Percentiles rank a stretch among this genome's conserved stretches.
These are phyloP conservation scores for Lichenostomus cassidix DNA, from an alignment of 2,113 vertebrate genomes.

Conservation along the genomic window DNA sequence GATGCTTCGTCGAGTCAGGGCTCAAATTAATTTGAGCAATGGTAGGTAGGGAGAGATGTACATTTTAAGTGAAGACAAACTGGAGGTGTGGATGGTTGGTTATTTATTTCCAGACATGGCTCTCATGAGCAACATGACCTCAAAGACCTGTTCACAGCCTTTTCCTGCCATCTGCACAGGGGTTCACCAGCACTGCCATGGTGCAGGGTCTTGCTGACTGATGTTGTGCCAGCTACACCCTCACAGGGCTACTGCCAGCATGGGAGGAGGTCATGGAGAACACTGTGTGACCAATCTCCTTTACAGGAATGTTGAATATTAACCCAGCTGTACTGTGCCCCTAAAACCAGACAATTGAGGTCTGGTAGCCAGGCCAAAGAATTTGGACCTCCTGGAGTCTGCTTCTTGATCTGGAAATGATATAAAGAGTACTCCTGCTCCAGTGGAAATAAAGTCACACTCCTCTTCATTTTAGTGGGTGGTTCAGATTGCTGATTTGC, in stretches of 20 bases:
- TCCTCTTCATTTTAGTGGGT: neutral
- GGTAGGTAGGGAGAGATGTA: neutral
- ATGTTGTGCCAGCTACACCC: neutral
- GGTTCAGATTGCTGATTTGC: neutral
- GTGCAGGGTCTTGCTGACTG: neutral
- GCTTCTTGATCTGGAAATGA: neutral
- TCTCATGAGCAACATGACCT: neutral
- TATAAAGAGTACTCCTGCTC: neutral
- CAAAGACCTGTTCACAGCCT: neutral
- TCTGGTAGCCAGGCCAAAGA: neutral
- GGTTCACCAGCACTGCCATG: neutral
- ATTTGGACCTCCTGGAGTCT: neutral
- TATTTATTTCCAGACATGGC: neutral
- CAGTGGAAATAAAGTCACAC: neutral
- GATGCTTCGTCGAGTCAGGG: neutral
- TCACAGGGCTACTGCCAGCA: neutral
- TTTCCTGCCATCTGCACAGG: neutral
- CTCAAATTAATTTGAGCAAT: neutral
- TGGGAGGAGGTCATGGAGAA: neutral
- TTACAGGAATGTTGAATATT: neutral
- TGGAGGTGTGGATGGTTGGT: neutral
- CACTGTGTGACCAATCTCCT: neutral
- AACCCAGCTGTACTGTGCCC: neutral
- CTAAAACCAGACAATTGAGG: neutral
- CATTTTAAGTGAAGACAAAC: neutral